Evolutionary conservation across 2,888 invertebrate genomes (phyloP), one percentile per base, ranked within the genome.

Genomic region (Aplocera efformata): DNA sequence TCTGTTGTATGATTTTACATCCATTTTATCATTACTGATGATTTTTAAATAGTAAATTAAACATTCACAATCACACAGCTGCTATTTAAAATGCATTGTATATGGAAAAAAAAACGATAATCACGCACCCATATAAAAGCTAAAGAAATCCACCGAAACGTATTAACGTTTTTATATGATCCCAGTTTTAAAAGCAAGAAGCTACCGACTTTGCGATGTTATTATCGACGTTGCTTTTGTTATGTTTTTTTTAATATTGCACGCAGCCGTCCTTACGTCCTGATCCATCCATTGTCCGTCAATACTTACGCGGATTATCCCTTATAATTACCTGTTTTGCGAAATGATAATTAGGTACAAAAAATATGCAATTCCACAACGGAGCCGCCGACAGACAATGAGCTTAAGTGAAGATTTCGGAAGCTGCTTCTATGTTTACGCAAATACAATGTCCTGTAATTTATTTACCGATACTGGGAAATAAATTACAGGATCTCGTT

Each of bases 181-280:
- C 58, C 63, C 70, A 65, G 72, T 72, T 71, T 62, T 67, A 63
- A 79, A 80, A 80, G 82, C 81, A 79, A 83, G 84, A 85, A 86
- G 85, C 86, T 85, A 84, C 84, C 86, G 84, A 84, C 85, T 85
- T 85, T 69, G 60, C 73, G 79, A 79, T 82, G 77, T 79, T 81
- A 79, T 81, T 82, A 81, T 76, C 70, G 72, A 53, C 64, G 57
- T 66, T 50, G 49, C 76, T 63, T 67, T 85, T 85, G 81, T 86
- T 29, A 70, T 17, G 5, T 17, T 17, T 17, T 17, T 17, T 58
- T 34, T 53, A 67, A 60, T 73, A 75, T 74, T 73, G 69, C 60
- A 72, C 63, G 60, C 78, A 79, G 71, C 79, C 75, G 78, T 78
- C 72, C 67, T 56, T 57, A 64, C 63, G 50, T 59, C 65, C 61